Evolutionary conservation across 2,888 invertebrate species (phyloP).

Genomic region (Cosmia pyralina): DNA sequence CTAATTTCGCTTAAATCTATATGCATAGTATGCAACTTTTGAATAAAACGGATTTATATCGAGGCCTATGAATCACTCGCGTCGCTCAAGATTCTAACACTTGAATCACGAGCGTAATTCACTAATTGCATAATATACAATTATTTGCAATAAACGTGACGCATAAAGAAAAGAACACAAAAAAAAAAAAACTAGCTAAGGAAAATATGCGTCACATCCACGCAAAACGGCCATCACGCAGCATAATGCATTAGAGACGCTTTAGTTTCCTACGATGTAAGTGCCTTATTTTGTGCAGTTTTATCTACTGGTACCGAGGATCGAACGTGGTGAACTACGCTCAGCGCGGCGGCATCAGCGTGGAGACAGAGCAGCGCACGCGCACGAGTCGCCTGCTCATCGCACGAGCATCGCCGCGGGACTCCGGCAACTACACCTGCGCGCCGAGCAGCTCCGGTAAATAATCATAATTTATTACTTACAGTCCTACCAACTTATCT

Average conservation of each 20-base stretch:
- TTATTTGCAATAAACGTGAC: too few species aligned
- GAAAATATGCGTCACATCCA: not conserved
- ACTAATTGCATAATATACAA: too few species aligned
- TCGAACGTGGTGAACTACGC: slow-evolving; percentile 95
- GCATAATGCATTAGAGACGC: not conserved
- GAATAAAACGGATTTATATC: too few species aligned
- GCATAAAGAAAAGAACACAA: too few species aligned
- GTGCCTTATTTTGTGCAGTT: slow-evolving; percentile 76
- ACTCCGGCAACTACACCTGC: slow-evolving; percentile 97
- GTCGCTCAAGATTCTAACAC: too few species aligned
- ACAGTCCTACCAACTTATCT: too few species aligned
- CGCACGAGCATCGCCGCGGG: slow-evolving; percentile 95
- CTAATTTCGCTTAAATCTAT: too few species aligned
- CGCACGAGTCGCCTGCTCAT: slow-evolving; percentile 96
- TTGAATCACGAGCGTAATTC: too few species aligned
- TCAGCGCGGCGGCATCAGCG: slow-evolving; percentile 95
- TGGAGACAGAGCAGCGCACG: slow-evolving; percentile 96
- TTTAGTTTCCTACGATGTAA: not conserved
- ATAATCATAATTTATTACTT: slow-evolving; percentile 21
- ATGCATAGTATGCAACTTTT: too few species aligned
- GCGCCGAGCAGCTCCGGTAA: slow-evolving; percentile 94
- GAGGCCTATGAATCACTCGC: too few species aligned
- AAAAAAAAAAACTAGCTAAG: not conserved
- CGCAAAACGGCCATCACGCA: not conserved
- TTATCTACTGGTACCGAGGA: slow-evolving; percentile 96